A percentile compares a stretch with the other conserved stretches of the same genome.
Evolutionary conservation across 2,888 invertebrate genomes (phyloP).

Genomic region (Scrobipalpa atriplicella): DNA sequence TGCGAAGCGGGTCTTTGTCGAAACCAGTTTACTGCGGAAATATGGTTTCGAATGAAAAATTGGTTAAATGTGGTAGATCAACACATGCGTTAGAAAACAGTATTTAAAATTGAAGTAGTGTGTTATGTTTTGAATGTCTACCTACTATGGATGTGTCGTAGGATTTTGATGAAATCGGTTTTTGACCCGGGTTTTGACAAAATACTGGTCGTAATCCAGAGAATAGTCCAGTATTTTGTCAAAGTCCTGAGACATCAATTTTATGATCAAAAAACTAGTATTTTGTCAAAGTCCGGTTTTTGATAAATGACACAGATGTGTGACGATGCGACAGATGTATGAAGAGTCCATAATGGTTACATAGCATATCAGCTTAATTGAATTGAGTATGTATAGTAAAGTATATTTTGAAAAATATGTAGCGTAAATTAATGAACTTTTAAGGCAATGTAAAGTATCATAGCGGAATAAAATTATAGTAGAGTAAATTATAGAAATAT

Average conservation of each 20-base stretch:
- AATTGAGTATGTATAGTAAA: neutral
- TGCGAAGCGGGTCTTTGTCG: slow-evolving; percentile 77
- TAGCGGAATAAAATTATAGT: neutral
- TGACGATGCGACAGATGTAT: too few relatives aligned
- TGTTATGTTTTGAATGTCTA: slow-evolving; percentile 5
- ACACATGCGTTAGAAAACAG: neutral
- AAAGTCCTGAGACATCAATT: too few relatives aligned
- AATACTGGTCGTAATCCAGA: too few relatives aligned
- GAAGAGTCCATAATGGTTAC: too few relatives aligned
- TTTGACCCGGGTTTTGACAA: too few relatives aligned
- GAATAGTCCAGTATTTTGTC: too few relatives aligned
- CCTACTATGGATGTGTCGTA: slow-evolving; percentile 11
- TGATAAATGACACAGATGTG: too few relatives aligned
- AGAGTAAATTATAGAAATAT: neutral
- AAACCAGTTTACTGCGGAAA: slow-evolving; percentile 83
- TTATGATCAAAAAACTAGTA: too few relatives aligned
- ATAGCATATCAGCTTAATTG: neutral
- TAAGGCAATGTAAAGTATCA: too few relatives aligned
- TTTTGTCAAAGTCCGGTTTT: too few relatives aligned
- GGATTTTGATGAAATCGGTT: too few relatives aligned
- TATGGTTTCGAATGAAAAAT: neutral
- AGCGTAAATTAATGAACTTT: neutral
- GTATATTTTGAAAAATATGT: neutral
- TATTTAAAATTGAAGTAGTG: neutral
- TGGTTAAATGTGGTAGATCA: neutral